Evolutionary conservation across 2,888 invertebrate genomes (phyloP), one percentile per base, ranked within the genome.

Genomic region (Chrysolina oricalcia): DNA sequence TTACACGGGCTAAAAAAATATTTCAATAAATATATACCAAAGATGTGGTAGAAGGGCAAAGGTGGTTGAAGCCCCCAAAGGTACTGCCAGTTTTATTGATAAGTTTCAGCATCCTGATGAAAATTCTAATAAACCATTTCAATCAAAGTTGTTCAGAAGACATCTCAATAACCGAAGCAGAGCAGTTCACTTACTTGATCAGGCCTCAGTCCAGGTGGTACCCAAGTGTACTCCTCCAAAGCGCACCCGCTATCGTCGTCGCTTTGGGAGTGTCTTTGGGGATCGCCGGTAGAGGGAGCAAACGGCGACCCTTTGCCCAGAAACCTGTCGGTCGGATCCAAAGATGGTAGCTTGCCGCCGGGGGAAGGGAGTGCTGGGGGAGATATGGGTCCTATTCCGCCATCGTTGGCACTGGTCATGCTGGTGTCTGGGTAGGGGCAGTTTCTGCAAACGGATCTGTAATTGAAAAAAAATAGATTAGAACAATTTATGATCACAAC

Each of bases 221-320:
- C 97, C 98, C 98, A 99, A 1, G 98, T 97, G 89, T 98, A 98
- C 89, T 99, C 98, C 88, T 99, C 98, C 80, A 99, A 90, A 23
- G 98, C 98, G 88, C 98, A 99, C 11, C 99, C 98, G 71, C 97
- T 97, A 89, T 99, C 99, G 87, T 98, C 98, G 88, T 99, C 99
- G 78, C 97, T 97, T 88, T 97, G 97, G 66, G 97, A 96, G 86
- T 96, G 95, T 77, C 96, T 89, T 86, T 96, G 96, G 73, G 95
- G 94, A 86, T 95, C 94, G 78, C 84, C 84, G 68, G 89, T 89
- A 74, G 85, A 85, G n/a, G 87, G 88, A 6, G 87, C 85, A 79
- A 88, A 89, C 13, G 88, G 89, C 1, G 91, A 92, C 0, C 92
- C 92, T 87, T 92, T 92, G 86, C 92, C 92, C 79, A 92, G 84